Percentiles rank a stretch among this genome's conserved stretches.
Conservation (phyloP, 2,113 vertebrate species). For the Mohoua ochrocephala region DNA sequence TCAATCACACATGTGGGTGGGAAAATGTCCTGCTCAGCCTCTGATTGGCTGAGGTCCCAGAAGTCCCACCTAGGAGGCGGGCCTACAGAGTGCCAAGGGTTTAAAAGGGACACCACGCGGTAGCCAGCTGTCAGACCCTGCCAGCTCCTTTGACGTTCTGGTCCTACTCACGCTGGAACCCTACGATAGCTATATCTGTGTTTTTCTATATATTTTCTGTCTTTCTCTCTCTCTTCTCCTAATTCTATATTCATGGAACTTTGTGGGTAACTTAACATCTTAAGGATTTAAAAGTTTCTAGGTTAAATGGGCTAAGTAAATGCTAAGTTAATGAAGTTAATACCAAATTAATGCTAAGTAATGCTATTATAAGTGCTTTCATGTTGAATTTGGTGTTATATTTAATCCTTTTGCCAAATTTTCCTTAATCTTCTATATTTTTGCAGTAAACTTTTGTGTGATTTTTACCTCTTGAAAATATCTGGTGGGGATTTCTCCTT, state of each 20-base stretch:
- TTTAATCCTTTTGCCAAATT: background rate
- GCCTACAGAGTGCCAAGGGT: no score
- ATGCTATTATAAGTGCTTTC: background rate
- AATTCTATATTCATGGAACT: background rate
- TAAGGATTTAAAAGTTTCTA: background rate
- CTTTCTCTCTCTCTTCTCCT: background rate
- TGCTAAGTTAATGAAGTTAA: background rate
- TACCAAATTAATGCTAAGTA: background rate
- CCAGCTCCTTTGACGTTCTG: no score
- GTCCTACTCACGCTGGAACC: rapidly evolving
- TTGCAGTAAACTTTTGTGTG: background rate
- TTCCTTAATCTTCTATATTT: background rate
- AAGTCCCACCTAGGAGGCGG: no score
- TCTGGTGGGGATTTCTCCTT: background rate
- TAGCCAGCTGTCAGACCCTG: no score
- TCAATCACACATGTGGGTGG: no score
- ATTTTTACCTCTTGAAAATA: background rate
- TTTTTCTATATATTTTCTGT: background rate
- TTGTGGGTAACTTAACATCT: background rate
- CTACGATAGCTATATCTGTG: background rate
- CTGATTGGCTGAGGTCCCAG: no score
- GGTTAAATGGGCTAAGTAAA: background rate
- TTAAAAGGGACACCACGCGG: no score
- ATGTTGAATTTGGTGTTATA: background rate
- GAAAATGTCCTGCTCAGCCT: no score